These are phyloP conservation scores for Ibycter americanus DNA, from an alignment of 2,797 vertebrate genomes.

Conservation along the genomic window DNA sequence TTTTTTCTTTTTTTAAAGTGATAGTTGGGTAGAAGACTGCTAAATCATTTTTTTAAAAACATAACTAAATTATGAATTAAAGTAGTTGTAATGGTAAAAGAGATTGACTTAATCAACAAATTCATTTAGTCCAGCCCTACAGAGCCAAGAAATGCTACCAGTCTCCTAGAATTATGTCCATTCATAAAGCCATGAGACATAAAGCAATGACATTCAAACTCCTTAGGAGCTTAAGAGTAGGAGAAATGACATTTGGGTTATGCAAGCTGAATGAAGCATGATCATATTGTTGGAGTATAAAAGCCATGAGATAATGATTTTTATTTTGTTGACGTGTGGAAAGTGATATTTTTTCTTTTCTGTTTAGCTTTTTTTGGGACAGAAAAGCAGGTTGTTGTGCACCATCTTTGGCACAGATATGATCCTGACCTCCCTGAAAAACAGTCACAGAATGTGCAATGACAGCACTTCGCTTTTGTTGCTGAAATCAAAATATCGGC, in stretches of 20 bases:
- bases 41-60: background rate
- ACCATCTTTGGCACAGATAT: background rate
- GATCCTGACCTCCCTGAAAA: background rate
- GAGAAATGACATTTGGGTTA: background rate
- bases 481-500: background rate
- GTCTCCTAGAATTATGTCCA: background rate
- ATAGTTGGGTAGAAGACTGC: background rate
- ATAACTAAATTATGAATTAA: background rate
- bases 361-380: background rate
- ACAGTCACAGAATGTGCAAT: background rate
- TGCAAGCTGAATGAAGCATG: background rate
- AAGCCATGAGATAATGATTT: background rate
- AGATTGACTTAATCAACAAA: background rate
- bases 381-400: background rate
- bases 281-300: background rate
- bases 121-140: background rate
- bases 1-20: background rate
- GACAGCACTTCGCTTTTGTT: background rate
- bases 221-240: background rate
- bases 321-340: background rate
- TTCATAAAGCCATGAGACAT: background rate
- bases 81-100: background rate
- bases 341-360: background rate
- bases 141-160: background rate
- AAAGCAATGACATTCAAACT: background rate